These are phyloP conservation scores for Apus apus DNA, from an alignment of 2,113 vertebrate species.

Conservation along the genomic window DNA sequence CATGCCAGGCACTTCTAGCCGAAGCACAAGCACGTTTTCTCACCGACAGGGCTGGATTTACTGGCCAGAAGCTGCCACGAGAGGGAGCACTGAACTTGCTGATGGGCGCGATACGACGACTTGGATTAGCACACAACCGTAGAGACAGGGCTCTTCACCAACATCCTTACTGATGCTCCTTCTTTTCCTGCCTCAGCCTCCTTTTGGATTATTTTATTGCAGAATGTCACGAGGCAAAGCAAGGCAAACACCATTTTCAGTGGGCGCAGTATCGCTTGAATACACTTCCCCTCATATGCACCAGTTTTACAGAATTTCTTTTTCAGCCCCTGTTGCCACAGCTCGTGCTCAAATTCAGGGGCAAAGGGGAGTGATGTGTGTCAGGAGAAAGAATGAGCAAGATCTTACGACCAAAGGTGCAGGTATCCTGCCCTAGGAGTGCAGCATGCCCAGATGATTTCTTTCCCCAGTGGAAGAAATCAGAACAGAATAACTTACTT, in stretches of 20 bases:
- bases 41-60: background rate
- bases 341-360: background rate
- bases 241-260: background rate
- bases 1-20: background rate
- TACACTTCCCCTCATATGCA: rapidly evolving
- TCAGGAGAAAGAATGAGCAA: background rate
- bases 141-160: too few species aligned
- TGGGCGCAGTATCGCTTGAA: background rate
- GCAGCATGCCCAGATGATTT: background rate
- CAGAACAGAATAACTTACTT: background rate
- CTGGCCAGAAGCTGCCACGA: conserved; percentile 49
- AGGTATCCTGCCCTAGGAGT: background rate
- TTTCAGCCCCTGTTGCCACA: rapidly evolving
- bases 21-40: background rate
- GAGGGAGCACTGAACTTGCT: conserved; percentile 65
- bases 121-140: too few species aligned
- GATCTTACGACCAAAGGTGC: background rate
- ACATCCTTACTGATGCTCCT: background rate
- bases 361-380: background rate
- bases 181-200: background rate
- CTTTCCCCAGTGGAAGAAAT: background rate
- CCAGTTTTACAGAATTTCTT: background rate
- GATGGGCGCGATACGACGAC: background rate
- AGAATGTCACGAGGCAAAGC: background rate
- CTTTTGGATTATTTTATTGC: background rate